phyloP scores from a whole-genome alignment of 2,888 invertebrate genomes.

The Eristalis pertinax region DNA sequence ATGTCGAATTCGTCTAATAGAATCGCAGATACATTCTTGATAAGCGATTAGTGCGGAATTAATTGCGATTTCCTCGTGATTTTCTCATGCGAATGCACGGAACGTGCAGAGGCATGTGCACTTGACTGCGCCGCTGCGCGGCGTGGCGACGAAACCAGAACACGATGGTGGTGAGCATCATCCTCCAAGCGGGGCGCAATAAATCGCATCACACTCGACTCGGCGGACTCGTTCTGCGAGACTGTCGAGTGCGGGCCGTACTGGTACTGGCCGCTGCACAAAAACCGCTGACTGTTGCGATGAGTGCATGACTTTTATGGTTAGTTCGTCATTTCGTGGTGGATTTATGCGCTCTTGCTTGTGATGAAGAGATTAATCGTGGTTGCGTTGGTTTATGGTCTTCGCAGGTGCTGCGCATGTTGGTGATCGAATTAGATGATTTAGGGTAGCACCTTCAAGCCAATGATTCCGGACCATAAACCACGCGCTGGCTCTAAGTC shows the following conservation, averaged over 20 bases:
- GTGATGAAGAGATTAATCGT: neutral
- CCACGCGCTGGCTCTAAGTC: too few species aligned
- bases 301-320: neutral
- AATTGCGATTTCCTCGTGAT: slow-evolving; percentile 50
- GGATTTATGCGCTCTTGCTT: neutral
- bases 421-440: too few species aligned
- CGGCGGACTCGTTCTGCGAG: neutral
- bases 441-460: too few species aligned
- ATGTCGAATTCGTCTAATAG: slow-evolving; percentile 60
- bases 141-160: neutral
- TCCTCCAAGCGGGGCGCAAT: neutral
- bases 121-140: neutral
- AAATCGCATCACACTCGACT: neutral
- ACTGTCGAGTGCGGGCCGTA: neutral
- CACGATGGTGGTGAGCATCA: neutral
- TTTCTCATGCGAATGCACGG: slow-evolving; percentile 36
- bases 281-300: neutral
- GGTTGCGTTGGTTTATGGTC: too few species aligned
- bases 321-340: neutral
- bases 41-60: slow-evolving; percentile 66
- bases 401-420: too few species aligned
- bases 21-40: slow-evolving; percentile 56
- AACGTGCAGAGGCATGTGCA: slow-evolving; percentile 17
- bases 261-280: neutral
- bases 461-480: too few species aligned